These are phyloP conservation scores for Cephus spinipes DNA, from an alignment of 2,888 invertebrate species.

Conservation along the genomic window DNA sequence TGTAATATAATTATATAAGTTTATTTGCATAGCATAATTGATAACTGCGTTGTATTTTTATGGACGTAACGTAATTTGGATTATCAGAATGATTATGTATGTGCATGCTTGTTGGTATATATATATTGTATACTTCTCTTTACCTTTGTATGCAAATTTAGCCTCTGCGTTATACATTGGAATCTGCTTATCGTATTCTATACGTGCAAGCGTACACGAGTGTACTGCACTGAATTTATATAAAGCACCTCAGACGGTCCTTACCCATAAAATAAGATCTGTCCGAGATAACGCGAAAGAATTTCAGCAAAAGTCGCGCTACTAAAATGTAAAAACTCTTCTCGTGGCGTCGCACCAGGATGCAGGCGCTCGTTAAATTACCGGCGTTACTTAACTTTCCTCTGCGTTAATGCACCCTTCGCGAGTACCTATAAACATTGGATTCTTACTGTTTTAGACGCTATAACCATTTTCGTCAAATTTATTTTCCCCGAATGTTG, in stretches of 20 bases:
- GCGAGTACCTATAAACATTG: background rate
- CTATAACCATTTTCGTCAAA: background rate
- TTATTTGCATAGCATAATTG: background rate
- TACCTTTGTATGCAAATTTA: background rate
- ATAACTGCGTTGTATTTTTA: background rate
- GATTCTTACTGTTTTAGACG: background rate
- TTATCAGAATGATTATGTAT: background rate
- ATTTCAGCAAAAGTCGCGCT: background rate
- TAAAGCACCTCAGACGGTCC: background rate
- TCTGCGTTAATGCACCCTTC: background rate
- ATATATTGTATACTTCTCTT: background rate
- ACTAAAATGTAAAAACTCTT: background rate
- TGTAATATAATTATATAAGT: background rate
- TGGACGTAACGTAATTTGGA: background rate
- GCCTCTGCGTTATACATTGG: background rate
- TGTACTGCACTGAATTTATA: background rate
- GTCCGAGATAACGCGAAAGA: background rate
- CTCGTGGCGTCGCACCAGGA: background rate
- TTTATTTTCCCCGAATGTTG: background rate
- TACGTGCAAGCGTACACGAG: background rate
- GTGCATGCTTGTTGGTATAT: background rate
- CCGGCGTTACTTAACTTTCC: background rate
- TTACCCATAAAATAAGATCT: background rate
- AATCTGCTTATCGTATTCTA: background rate
- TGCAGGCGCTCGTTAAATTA: background rate